These are phyloP conservation scores for Coryphaenoides rupestris DNA, from an alignment of 2,113 vertebrate genomes.

Conservation along the genomic window DNA sequence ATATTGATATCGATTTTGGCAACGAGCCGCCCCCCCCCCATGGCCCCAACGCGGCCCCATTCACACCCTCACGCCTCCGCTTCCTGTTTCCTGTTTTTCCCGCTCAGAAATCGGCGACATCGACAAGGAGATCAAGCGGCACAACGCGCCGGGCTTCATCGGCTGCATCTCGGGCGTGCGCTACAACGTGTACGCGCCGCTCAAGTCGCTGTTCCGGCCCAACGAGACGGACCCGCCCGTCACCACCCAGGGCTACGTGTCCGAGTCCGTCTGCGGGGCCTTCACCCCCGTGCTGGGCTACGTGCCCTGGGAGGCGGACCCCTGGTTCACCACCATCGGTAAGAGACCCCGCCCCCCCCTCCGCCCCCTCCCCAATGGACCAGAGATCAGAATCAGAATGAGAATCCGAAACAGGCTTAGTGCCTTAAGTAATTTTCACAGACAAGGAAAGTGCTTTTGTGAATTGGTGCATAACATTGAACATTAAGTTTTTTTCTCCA, in stretches of 20 bases:
- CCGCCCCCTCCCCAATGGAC: not conserved
- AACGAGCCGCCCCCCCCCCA: no score
- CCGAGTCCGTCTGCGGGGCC: constrained; percentile 91
- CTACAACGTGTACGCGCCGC: constrained; percentile 89
- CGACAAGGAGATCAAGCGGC: constrained; percentile 89
- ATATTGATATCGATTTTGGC: no score
- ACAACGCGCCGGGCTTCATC: constrained; percentile 89
- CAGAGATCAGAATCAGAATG: not conserved
- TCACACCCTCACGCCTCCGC: no score
- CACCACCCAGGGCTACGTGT: constrained; percentile 81
- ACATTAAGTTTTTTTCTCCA: constrained; percentile 15
- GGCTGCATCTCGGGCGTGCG: constrained; percentile 95
- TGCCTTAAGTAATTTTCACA: no score
- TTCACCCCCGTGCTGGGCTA: constrained; percentile 82
- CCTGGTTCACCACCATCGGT: constrained; percentile 93
- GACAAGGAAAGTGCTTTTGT: no score
- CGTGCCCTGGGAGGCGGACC: constrained; percentile 89
- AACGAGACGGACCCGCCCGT: constrained; percentile 79
- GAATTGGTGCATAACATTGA: no score
- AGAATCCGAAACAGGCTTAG: not conserved
- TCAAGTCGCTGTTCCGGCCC: constrained; percentile 87
- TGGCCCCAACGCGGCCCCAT: no score
- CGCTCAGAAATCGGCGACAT: constrained; percentile 85
- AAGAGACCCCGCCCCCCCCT: constrained; percentile 4
- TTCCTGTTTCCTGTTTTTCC: not conserved